These are phyloP conservation scores for Polia nebulosa DNA, from an alignment of 2,888 invertebrate species.

Conservation along the genomic window DNA sequence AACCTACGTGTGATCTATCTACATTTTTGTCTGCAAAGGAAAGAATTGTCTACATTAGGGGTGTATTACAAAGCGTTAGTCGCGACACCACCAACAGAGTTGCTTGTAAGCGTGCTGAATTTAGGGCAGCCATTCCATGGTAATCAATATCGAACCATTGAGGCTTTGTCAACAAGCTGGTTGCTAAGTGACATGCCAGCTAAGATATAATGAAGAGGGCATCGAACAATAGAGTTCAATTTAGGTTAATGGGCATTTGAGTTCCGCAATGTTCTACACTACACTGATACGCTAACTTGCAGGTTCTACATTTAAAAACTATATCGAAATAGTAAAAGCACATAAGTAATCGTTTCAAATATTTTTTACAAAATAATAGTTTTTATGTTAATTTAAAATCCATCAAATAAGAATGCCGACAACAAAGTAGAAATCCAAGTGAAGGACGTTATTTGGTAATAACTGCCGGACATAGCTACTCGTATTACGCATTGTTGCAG, in stretches of 20 bases:
- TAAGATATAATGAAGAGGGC: slow-evolving; percentile 78
- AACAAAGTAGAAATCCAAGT: slow-evolving; percentile 61
- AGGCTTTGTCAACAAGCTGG: slow-evolving; percentile 72
- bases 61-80: slow-evolving; percentile 57
- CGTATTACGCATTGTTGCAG: slow-evolving; percentile 60
- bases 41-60: slow-evolving; percentile 79
- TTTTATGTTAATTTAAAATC: slow-evolving; percentile 46
- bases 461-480: slow-evolving; percentile 68
- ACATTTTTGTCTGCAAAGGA: slow-evolving; percentile 90
- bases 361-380: slow-evolving; percentile 27
- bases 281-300: slow-evolving; percentile 50
- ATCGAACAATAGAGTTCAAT: slow-evolving; percentile 80
- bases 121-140: slow-evolving; percentile 69
- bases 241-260: slow-evolving; percentile 82
- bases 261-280: slow-evolving; percentile 71
- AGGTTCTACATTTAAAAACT: slow-evolving; percentile 29
- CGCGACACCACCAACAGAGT: slow-evolving; percentile 80
- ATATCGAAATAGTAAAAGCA: slow-evolving; percentile 28
- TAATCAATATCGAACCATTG: slow-evolving; percentile 69
- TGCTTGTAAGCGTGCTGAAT: slow-evolving; percentile 70
- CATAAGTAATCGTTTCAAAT: slow-evolving; percentile 7
- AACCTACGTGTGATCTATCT: slow-evolving; percentile 83
- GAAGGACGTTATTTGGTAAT: slow-evolving; percentile 69
- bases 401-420: slow-evolving; percentile 44
- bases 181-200: slow-evolving; percentile 74